Conservation (phyloP, 2,888 invertebrate genomes). For the Beris morrisii region DNA sequence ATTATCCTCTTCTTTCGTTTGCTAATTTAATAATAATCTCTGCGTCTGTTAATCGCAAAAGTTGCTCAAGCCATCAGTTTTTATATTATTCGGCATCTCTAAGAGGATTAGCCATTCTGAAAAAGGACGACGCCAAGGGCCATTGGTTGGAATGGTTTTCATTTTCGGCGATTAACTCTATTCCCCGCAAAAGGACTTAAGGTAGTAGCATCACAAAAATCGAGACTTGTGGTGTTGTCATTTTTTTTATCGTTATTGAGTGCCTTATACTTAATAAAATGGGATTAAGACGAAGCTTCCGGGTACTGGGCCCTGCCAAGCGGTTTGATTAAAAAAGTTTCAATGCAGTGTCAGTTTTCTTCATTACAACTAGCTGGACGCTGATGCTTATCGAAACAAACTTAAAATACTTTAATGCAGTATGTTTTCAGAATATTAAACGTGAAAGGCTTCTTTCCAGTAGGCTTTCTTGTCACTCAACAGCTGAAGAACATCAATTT, state of each 20-base stretch:
- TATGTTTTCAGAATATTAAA: too few relatives aligned
- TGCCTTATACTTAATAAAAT: conserved; percentile 22
- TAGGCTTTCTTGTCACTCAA: neutral
- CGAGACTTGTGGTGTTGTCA: conserved; percentile 19
- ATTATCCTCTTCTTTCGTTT: conserved; percentile 11
- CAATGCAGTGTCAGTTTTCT: neutral
- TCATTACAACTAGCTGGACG: too few relatives aligned
- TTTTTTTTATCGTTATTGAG: conserved; percentile 28
- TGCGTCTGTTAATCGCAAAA: conserved; percentile 17
- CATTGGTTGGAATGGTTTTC: neutral
- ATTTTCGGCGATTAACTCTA: conserved; percentile 26
- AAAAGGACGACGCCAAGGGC: conserved; percentile 7
- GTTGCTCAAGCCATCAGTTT: conserved; percentile 28
- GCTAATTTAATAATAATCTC: conserved; percentile 36
- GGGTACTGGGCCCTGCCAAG: conserved; percentile 1
- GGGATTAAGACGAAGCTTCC: conserved; percentile 14
- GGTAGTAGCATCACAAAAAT: neutral
- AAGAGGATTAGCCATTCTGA: conserved; percentile 15
- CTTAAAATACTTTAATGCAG: too few relatives aligned
- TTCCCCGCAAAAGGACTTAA: too few relatives aligned
- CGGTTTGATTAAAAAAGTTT: conserved; percentile 25
- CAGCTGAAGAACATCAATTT: too few relatives aligned
- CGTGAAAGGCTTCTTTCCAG: neutral
- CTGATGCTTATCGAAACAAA: too few relatives aligned
- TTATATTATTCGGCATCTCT: conserved; percentile 28